These are phyloP conservation scores for Drosophila hydei DNA, from an alignment of 1,140 invertebrate species.

Conservation along the genomic window DNA sequence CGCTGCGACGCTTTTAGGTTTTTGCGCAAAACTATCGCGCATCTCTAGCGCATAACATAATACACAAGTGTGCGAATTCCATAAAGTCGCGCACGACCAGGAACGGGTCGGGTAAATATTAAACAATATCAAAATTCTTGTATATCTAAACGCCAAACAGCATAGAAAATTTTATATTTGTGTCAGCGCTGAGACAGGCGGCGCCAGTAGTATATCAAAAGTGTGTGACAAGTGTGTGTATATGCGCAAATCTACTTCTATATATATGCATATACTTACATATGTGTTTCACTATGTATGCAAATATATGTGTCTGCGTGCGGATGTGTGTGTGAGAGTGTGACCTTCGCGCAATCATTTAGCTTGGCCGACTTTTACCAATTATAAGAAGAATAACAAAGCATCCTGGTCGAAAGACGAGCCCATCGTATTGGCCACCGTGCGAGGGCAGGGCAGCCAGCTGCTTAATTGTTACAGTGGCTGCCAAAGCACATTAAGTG, in stretches of 20 bases:
- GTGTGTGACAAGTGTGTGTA: conserved; percentile 25
- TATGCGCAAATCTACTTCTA: conserved; percentile 2
- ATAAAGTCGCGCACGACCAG: conserved; percentile 46
- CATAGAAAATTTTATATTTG: conserved; percentile 32
- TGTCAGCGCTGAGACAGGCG: conserved; percentile 27
- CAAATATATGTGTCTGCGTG: conserved; percentile 2
- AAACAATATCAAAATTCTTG: conserved; percentile 25
- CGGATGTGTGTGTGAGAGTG: conserved; percentile 29
- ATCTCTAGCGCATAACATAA: conserved; percentile 29
- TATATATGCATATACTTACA: not conserved
- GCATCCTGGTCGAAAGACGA: conserved; percentile 27
- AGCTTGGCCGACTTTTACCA: conserved; percentile 61
- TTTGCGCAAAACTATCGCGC: not conserved
- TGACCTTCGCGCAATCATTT: conserved; percentile 70
- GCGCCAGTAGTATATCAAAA: conserved; percentile 17
- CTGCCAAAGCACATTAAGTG: conserved; percentile 33
- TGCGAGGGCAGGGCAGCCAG: conserved; percentile 3
- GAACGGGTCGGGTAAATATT: conserved; percentile 49
- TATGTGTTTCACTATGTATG: conserved; percentile 27
- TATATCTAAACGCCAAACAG: conserved; percentile 1
- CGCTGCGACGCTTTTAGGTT: conserved; percentile 3
- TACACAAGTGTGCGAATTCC: conserved; percentile 42
- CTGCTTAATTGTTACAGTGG: conserved; percentile 4
- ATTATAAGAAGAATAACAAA: conserved; percentile 46
- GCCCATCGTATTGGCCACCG: not conserved